phyloP scores from a whole-genome alignment of 2,888 invertebrate genomes.

The Dyspetes luteomarginatus region DNA sequence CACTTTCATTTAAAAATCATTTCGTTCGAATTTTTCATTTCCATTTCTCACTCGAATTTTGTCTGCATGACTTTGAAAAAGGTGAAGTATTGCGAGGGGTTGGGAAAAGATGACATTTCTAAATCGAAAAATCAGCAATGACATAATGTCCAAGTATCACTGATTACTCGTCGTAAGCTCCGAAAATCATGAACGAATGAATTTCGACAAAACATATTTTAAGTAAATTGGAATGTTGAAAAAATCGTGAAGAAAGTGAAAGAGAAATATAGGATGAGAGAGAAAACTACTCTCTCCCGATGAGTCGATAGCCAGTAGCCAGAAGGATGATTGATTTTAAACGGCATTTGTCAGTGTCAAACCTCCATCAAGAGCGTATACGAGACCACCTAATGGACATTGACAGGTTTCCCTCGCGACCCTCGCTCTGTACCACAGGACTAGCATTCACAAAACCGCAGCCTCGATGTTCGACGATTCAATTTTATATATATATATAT shows the following conservation, averaged over 20 bases:
- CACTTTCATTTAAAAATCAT: no score
- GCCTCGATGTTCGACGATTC: conserved; percentile 51
- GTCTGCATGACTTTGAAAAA: no score
- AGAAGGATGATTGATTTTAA: conserved; percentile 61
- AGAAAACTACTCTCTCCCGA: neutral
- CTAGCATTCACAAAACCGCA: conserved; percentile 14
- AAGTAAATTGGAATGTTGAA: neutral
- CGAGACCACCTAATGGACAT: conserved; percentile 54
- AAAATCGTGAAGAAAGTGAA: neutral
- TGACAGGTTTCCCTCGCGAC: conserved; percentile 53
- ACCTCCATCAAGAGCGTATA: conserved; percentile 54
- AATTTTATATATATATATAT: conserved; percentile 5
- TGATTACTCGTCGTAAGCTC: neutral
- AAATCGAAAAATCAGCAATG: neutral
- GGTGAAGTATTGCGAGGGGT: no score
- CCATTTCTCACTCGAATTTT: no score
- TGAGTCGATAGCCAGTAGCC: conserved; percentile 25
- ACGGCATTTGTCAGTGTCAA: conserved; percentile 64
- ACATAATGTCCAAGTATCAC: neutral
- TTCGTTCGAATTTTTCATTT: no score
- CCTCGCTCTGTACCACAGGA: neutral
- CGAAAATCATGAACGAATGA: neutral
- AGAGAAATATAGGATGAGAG: neutral
- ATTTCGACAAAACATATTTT: neutral
- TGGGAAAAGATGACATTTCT: neutral